Evolutionary conservation across 2,888 invertebrate genomes (phyloP).

Genomic region (Heliconius charithonia): DNA sequence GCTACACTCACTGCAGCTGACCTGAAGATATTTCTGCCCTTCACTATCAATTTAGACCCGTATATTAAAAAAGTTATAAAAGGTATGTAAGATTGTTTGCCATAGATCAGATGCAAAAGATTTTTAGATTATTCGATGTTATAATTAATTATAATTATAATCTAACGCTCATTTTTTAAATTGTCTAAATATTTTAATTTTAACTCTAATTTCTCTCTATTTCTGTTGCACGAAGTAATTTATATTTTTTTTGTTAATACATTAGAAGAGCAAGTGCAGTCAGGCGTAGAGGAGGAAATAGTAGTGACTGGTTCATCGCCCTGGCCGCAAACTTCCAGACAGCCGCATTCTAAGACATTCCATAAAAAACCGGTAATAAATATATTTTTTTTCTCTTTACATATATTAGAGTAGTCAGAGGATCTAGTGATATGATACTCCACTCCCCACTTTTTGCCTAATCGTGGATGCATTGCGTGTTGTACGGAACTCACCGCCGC

Average conservation of each 20-base stretch:
- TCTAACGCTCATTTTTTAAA: no score
- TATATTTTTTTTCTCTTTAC: no score
- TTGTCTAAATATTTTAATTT: no score
- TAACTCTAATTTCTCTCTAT: not conserved
- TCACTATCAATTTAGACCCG: constrained; percentile 99
- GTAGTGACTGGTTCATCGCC: constrained; percentile 52
- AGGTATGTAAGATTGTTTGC: constrained; percentile 82
- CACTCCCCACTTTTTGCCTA: no score
- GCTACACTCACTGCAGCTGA: constrained; percentile 93
- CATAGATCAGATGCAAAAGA: no score
- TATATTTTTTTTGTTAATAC: not conserved
- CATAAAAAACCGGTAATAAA: constrained; percentile 45
- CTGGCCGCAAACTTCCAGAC: constrained; percentile 37
- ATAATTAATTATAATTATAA: no score
- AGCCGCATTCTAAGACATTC: constrained; percentile 44
- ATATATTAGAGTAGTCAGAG: no score
- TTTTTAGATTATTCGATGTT: no score
- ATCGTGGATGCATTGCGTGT: no score
- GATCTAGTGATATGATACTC: no score
- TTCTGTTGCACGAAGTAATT: not conserved
- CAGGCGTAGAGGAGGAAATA: constrained; percentile 67
- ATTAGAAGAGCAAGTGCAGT: constrained; percentile 73
- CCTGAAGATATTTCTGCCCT: constrained; percentile 97
- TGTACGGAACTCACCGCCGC: no score
- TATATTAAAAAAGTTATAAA: constrained; percentile 98